phyloP scores from a whole-genome alignment of 2,888 invertebrate genomes.

The Drosophila rellima region DNA sequence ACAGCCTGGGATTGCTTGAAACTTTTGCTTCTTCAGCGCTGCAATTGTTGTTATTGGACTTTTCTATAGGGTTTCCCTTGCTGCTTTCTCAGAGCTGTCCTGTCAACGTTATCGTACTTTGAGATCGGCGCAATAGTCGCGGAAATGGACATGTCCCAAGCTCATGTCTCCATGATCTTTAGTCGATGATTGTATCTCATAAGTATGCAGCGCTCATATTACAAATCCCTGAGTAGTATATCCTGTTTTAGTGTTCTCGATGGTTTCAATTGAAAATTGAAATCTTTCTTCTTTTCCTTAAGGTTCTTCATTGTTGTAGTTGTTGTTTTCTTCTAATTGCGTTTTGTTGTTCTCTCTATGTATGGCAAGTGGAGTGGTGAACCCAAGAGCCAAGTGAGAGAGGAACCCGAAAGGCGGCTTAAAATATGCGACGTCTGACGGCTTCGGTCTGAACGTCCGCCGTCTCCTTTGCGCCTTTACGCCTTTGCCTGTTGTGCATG shows the following conservation, averaged over 20 bases:
- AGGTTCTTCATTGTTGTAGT: conserved; percentile 30
- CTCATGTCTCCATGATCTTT: conserved; percentile 33
- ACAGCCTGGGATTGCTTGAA: background rate
- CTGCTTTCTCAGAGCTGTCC: conserved; percentile 38
- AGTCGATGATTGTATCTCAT: conserved; percentile 57
- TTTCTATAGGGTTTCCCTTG: conserved; percentile 36
- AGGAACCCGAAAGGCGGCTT: conserved; percentile 57
- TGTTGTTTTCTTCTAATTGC: conserved; percentile 59
- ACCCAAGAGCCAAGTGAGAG: background rate
- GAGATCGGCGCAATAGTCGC: conserved; percentile 37
- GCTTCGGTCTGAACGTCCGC: conserved; percentile 24
- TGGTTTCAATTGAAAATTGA: conserved; percentile 54
- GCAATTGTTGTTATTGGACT: conserved; percentile 24
- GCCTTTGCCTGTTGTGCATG: conserved; percentile 58
- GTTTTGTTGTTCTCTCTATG: conserved; percentile 51
- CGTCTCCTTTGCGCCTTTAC: conserved; percentile 44
- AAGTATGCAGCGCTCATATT: conserved; percentile 79
- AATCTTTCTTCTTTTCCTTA: conserved; percentile 37
- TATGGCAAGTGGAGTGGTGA: conserved; percentile 49
- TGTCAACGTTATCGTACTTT: conserved; percentile 37
- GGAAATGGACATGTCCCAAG: conserved; percentile 35
- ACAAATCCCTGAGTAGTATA: conserved; percentile 65
- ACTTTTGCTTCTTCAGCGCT: background rate
- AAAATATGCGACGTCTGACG: conserved; percentile 64
- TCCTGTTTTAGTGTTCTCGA: conserved; percentile 49